Conservation (phyloP, 2,113 vertebrate genomes). For the Lepisosteus osseus region DNA sequence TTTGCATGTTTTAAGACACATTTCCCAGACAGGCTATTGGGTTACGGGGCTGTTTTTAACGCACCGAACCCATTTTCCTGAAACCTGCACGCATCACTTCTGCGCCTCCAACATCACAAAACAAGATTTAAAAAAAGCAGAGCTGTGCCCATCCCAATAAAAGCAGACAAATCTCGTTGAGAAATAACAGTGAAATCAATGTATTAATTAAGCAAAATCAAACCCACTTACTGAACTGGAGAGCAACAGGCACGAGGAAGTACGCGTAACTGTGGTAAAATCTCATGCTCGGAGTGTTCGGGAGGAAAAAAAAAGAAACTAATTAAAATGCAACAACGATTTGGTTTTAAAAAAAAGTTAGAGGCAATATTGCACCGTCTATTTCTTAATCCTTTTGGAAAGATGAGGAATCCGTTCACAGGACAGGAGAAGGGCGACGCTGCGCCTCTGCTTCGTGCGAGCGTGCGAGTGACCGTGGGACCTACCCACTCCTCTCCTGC, state of each 20-base stretch:
- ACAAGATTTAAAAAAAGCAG: no score
- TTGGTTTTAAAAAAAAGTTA: no score
- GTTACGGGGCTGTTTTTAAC: no score
- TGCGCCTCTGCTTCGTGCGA: not conserved
- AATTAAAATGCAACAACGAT: not conserved
- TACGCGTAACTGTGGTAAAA: constrained; percentile 52
- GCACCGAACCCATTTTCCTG: no score
- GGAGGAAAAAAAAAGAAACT: not conserved
- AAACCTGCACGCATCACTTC: no score
- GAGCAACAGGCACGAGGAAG: constrained; percentile 68
- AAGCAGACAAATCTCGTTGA: not conserved
- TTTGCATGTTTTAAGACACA: no score
- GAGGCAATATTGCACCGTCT: not conserved
- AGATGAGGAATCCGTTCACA: not conserved
- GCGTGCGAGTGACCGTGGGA: not conserved
- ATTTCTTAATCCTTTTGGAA: not conserved
- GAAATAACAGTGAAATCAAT: not conserved
- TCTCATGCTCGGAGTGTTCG: constrained; percentile 41
- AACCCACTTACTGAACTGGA: constrained; percentile 64
- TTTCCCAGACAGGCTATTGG: no score
- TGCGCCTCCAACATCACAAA: no score
- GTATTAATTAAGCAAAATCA: constrained; percentile 3
- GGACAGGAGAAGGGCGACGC: not conserved
- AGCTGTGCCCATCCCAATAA: no score
- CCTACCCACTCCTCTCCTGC: not conserved